phyloP scores from a whole-genome alignment of 2,888 invertebrate genomes.

The Saturnia pavonia region DNA sequence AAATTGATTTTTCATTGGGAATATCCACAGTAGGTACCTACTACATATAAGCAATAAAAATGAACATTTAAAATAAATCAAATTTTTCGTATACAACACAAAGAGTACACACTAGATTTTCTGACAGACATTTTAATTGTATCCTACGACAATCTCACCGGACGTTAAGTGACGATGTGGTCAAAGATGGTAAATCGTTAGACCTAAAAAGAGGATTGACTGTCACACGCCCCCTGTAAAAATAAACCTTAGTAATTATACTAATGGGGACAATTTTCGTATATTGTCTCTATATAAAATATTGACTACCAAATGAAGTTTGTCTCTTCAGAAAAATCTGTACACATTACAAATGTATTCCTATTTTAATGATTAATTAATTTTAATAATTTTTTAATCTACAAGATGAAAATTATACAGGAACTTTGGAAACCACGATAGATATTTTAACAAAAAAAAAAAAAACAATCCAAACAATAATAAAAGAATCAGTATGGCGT shows the following conservation, averaged over 20 bases:
- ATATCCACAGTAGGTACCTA: background rate
- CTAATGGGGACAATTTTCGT: background rate
- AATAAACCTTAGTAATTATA: background rate
- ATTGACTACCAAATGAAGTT: background rate
- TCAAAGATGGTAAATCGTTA: background rate
- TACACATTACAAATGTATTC: constrained; percentile 19
- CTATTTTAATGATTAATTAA: constrained; percentile 23
- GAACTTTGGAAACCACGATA: constrained; percentile 57
- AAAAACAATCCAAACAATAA: constrained; percentile 31
- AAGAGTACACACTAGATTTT: background rate
- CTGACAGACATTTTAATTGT: background rate
- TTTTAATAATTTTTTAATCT: constrained; percentile 28
- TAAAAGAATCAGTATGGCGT: background rate
- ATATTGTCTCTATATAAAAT: background rate
- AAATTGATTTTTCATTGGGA: background rate
- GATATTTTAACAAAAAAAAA: constrained; percentile 43
- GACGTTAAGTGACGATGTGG: background rate
- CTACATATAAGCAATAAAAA: background rate
- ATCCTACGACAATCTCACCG: background rate
- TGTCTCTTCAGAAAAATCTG: background rate
- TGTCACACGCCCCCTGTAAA: background rate
- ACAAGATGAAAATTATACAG: constrained; percentile 54
- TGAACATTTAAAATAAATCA: background rate
- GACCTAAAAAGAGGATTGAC: background rate
- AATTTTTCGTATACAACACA: background rate